phyloP scores from a whole-genome alignment of 2,888 invertebrate genomes.

The Papilio demoleus region DNA sequence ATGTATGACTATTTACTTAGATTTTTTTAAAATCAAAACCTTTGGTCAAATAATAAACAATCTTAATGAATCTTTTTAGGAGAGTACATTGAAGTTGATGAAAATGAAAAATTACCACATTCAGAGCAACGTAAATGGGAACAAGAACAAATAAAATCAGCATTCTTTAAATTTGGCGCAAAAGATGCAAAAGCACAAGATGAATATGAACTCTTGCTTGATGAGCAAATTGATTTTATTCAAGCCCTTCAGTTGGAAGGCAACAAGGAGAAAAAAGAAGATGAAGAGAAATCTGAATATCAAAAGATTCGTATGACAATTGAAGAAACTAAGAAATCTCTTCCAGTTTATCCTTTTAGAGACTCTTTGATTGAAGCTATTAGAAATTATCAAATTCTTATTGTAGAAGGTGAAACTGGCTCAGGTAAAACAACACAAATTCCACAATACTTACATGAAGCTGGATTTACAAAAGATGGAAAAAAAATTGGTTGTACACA shows the following conservation, averaged over 20 bases:
- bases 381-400: constrained; percentile 93
- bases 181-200: constrained; percentile 90
- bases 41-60: too few relatives aligned
- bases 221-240: constrained; percentile 99
- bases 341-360: constrained; percentile 97
- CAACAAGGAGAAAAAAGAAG: constrained; percentile 82
- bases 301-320: constrained; percentile 89
- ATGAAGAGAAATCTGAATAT: constrained; percentile 86
- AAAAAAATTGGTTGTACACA: constrained; percentile 98
- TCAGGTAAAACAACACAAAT: constrained; percentile 99
- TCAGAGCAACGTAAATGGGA: constrained; percentile 98
- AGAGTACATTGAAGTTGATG: constrained; percentile 93
- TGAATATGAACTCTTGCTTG: constrained; percentile 96
- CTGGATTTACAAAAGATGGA: constrained; percentile 92
- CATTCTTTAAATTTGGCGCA: constrained; percentile 96
- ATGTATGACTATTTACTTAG: constrained; percentile 30
- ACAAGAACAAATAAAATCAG: constrained; percentile 97
- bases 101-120: constrained; percentile 91
- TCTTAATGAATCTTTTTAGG: constrained; percentile 74
- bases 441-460: constrained; percentile 98
- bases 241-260: constrained; percentile 94
- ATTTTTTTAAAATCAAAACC: background rate
- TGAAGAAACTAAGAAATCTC: constrained; percentile 94
- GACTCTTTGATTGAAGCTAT: constrained; percentile 96
- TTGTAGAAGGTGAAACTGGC: constrained; percentile 99